These are phyloP conservation scores for Lytechinus variegatus DNA, from an alignment of 35 echinoderm and acorn worm species.

Conservation along the genomic window DNA sequence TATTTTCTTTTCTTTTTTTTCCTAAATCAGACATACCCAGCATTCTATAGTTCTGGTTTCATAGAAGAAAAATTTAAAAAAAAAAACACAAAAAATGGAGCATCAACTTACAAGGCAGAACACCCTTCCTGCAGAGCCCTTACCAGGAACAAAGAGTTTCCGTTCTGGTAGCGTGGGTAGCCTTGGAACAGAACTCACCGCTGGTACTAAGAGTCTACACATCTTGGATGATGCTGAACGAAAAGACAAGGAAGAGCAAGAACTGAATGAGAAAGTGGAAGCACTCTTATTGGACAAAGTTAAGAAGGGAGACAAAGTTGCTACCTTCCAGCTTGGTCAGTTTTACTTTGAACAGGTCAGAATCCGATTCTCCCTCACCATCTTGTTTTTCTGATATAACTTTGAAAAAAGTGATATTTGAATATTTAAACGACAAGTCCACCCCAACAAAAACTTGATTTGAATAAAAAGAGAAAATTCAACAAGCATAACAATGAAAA, in stretches of 20 bases:
- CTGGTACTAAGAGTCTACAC: slow-evolving; percentile 73
- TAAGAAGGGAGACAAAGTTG: slow-evolving; percentile 75
- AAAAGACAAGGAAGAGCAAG: slow-evolving; percentile 70
- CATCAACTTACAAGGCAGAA: not conserved
- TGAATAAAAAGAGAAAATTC: too few species aligned
- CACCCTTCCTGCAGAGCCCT: slow-evolving; percentile 35
- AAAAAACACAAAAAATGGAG: not conserved
- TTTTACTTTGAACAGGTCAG: slow-evolving; percentile 96
- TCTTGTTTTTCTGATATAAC: not conserved
- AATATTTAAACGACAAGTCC: too few species aligned
- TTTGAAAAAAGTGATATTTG: not conserved
- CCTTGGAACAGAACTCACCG: slow-evolving; percentile 52
- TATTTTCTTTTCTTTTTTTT: not conserved
- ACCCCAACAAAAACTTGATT: too few species aligned
- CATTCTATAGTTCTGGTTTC: not conserved
- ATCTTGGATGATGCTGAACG: slow-evolving; percentile 75
- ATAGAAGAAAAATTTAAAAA: not conserved
- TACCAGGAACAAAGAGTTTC: slow-evolving; percentile 53
- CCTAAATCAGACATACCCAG: not conserved
- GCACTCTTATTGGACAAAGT: slow-evolving; percentile 73
- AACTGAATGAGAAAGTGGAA: slow-evolving; percentile 89
- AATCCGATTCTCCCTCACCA: not conserved
- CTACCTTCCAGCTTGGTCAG: slow-evolving; percentile 91
- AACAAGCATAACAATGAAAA: too few species aligned
- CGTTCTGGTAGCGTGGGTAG: slow-evolving; percentile 12